These are phyloP conservation scores for Sycophila sp. DNA, from an alignment of 1,140 invertebrate species.

Conservation along the genomic window DNA sequence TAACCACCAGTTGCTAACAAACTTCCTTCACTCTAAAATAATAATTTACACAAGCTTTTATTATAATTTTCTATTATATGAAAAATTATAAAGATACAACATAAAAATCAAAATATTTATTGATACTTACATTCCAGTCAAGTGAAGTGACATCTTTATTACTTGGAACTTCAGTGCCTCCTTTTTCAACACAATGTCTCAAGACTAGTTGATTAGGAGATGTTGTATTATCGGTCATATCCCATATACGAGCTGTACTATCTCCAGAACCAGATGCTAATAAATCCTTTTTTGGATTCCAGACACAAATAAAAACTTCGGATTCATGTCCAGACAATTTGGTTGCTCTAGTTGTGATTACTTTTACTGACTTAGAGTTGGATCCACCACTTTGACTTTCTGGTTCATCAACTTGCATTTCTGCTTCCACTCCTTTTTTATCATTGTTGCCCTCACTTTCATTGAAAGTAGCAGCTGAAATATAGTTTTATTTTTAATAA, in stretches of 20 bases:
- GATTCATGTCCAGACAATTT: constrained; percentile 96
- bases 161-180: constrained; percentile 96
- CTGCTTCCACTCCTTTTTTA: constrained; percentile 55
- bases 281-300: constrained; percentile 97
- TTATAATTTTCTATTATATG: not conserved
- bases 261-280: constrained; percentile 98
- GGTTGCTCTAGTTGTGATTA: constrained; percentile 93
- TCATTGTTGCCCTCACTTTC: constrained; percentile 57
- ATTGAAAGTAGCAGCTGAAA: constrained; percentile 59
- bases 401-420: constrained; percentile 80
- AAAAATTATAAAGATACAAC: not conserved
- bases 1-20: constrained; percentile 97
- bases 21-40: constrained; percentile 90
- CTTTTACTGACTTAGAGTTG: constrained; percentile 79
- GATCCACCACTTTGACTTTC: constrained; percentile 60
- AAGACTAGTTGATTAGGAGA: constrained; percentile 91
- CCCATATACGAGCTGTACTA: constrained; percentile 98
- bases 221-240: constrained; percentile 88
- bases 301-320: constrained; percentile 99
- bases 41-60: not conserved
- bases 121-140: constrained; percentile 95
- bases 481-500: too few species aligned
- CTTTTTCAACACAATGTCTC: constrained; percentile 96
- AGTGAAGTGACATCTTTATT: constrained; percentile 99
- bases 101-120: not conserved